Percentiles rank a stretch among this genome's conserved stretches.
These are phyloP conservation scores for Malaclemys terrapin DNA, from an alignment of 2,113 vertebrate species.

Conservation along the genomic window DNA sequence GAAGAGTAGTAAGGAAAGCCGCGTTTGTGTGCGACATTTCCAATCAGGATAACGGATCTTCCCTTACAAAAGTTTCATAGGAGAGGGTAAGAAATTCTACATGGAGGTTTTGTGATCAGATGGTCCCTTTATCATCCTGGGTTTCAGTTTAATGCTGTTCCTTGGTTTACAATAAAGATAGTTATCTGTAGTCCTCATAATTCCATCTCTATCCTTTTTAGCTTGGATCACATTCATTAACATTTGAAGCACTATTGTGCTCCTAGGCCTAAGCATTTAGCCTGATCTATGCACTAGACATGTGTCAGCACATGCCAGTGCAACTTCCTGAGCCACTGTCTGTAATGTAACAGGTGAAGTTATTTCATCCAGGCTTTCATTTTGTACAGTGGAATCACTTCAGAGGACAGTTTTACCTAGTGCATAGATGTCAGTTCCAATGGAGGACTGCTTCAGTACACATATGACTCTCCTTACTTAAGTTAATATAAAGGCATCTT, in stretches of 20 bases:
- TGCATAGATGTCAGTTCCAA: not conserved
- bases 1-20: not conserved
- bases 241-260: not conserved
- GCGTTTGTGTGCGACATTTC: not conserved
- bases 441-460: not conserved
- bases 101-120: not conserved
- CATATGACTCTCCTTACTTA: not conserved
- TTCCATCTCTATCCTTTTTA: not conserved
- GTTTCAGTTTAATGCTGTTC: not conserved
- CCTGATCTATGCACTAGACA: not conserved
- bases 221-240: not conserved
- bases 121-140: not conserved
- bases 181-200: not conserved
- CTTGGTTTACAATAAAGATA: not conserved
- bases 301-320: not conserved
- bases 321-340: fast-evolving
- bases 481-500: not conserved
- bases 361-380: not conserved
- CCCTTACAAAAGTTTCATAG: not conserved
- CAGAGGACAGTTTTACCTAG: not conserved
- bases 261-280: not conserved
- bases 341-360: not conserved
- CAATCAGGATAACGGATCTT: not conserved
- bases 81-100: not conserved
- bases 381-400: not conserved